These are phyloP conservation scores for Gastracanthus pulcherrimus DNA, from an alignment of 2,888 invertebrate species.

Conservation along the genomic window DNA sequence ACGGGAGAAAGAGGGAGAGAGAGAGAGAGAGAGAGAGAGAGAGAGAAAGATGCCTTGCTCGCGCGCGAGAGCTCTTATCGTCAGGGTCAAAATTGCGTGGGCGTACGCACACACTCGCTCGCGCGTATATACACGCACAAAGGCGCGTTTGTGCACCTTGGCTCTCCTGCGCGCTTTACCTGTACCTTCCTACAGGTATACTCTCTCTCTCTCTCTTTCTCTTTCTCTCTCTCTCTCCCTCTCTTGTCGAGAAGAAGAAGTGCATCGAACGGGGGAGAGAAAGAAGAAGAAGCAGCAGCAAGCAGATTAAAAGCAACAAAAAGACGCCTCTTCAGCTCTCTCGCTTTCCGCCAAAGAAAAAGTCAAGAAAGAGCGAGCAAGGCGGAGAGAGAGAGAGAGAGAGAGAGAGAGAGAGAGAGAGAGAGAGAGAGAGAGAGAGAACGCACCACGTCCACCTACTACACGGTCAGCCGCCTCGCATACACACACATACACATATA, in stretches of 20 bases:
- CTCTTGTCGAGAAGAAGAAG: neutral
- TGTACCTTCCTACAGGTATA: neutral
- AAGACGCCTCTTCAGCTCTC: neutral
- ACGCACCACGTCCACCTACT: constrained; percentile 15
- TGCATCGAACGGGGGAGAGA: constrained; percentile 32
- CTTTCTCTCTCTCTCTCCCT: neutral
- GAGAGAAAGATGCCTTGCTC: neutral
- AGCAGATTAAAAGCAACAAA: constrained; percentile 15
- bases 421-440: constrained; percentile 1
- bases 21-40: neutral
- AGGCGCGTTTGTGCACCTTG: no score
- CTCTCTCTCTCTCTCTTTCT: neutral
- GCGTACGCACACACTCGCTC: constrained; percentile 63
- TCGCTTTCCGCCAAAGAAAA: neutral
- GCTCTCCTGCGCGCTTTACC: no score
- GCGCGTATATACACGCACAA: no score
- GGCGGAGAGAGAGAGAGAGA: constrained; percentile 5
- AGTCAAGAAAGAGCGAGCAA: neutral
- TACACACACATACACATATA: neutral
- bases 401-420: constrained; percentile 2
- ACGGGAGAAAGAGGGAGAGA: neutral
- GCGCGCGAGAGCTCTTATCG: constrained; percentile 53
- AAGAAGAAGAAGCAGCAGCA: neutral
- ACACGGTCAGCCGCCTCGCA: neutral
- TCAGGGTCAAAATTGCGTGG: constrained; percentile 67